phyloP scores from a whole-genome alignment of 2,888 invertebrate genomes.

The Morpho deidamia region DNA sequence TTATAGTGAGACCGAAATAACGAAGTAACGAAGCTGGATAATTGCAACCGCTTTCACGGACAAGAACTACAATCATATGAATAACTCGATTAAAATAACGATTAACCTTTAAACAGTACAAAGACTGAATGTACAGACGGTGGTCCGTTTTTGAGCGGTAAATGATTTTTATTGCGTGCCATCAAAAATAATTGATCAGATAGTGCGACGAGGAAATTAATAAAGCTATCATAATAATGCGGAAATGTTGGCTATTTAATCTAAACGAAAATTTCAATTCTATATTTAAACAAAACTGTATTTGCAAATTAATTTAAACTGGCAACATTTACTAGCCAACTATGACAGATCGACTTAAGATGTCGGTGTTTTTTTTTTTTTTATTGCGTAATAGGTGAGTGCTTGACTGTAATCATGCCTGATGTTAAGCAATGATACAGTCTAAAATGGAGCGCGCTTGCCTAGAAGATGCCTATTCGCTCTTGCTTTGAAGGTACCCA shows the following conservation, averaged over 20 bases:
- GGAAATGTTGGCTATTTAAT: not conserved
- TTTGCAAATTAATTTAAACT: too few relatives aligned
- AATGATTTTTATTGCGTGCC: constrained; percentile 20
- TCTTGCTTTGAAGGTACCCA: too few relatives aligned
- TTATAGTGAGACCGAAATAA: not conserved
- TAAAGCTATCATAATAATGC: constrained; percentile 14
- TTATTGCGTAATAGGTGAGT: too few relatives aligned
- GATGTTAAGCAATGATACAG: too few relatives aligned
- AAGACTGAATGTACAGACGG: constrained; percentile 17
- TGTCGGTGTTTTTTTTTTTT: too few relatives aligned
- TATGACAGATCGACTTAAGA: too few relatives aligned
- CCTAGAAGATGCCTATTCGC: too few relatives aligned
- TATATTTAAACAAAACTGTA: too few relatives aligned
- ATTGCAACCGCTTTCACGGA: constrained; percentile 7
- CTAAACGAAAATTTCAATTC: not conserved
- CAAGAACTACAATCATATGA: constrained; percentile 19
- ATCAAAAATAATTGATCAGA: constrained; percentile 25
- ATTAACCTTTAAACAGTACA: constrained; percentile 30
- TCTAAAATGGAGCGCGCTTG: too few relatives aligned
- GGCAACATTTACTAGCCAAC: too few relatives aligned
- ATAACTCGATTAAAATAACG: constrained; percentile 25
- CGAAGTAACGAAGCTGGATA: constrained; percentile 2
- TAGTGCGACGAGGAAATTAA: constrained; percentile 19
- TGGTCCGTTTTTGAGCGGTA: constrained; percentile 18
- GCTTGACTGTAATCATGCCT: too few relatives aligned